Percentiles rank a stretch among this genome's conserved stretches.
Conservation (phyloP, 2,888 invertebrate species). For the Rotaria sp. region DNA sequence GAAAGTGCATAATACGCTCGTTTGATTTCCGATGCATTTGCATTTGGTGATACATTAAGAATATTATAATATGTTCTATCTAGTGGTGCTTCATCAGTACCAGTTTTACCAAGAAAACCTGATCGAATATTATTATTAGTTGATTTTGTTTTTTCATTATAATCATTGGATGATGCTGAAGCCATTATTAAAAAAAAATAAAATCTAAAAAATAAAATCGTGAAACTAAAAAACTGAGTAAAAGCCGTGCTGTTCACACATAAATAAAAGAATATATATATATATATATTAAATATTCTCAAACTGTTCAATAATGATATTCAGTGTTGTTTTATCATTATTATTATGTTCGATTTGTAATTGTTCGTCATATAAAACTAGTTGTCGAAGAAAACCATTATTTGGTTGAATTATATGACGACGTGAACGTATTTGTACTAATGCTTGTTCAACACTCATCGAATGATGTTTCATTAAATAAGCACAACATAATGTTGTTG, state of each 20-base stretch:
- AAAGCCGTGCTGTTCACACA: neutral
- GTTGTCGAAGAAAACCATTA: neutral
- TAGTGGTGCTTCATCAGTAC: conserved; percentile 8
- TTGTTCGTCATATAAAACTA: neutral
- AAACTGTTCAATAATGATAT: neutral
- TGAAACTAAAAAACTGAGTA: conserved; percentile 9
- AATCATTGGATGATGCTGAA: neutral
- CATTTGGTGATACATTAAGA: neutral
- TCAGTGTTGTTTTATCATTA: neutral
- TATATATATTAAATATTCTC: neutral
- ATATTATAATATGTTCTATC: conserved; percentile 19
- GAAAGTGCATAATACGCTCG: conserved; percentile 5
- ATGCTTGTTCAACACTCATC: neutral
- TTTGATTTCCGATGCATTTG: neutral
- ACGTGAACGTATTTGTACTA: neutral
- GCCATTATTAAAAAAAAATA: neutral
- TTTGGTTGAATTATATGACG: conserved; percentile 21
- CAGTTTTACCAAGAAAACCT: conserved; percentile 16
- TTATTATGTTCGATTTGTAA: neutral
- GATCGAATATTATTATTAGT: neutral
- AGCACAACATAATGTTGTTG: neutral
- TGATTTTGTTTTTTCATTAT: neutral
- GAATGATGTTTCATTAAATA: conserved; percentile 25
- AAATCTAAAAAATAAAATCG: neutral
- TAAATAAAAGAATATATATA: neutral